Conservation (phyloP, 1,140 invertebrate genomes). For the Orussus abietinus region DNA sequence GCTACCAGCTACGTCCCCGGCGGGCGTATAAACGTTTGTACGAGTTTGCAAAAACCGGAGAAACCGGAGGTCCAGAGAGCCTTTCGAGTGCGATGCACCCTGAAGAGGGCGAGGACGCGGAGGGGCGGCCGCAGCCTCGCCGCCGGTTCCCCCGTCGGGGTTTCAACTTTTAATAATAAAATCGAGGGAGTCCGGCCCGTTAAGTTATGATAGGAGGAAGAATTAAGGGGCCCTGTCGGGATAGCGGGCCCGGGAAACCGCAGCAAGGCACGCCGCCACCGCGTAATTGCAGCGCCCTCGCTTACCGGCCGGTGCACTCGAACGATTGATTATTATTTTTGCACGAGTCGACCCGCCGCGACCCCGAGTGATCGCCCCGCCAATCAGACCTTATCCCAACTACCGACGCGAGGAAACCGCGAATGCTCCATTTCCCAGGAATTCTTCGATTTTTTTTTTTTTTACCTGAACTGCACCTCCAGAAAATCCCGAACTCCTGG, state of each 20-base stretch:
- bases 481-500: too few relatives aligned
- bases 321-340: slow-evolving; percentile 45
- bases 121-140: slow-evolving; percentile 16
- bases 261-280: slow-evolving; percentile 48
- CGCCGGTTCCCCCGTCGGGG: slow-evolving; percentile 42
- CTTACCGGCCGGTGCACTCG: slow-evolving; percentile 24
- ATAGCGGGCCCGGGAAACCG: slow-evolving; percentile 32
- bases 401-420: too few relatives aligned
- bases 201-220: slow-evolving; percentile 34
- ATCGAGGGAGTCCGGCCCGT: slow-evolving; percentile 45
- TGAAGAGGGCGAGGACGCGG: slow-evolving; percentile 11
- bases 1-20: slow-evolving; percentile 19
- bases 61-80: slow-evolving; percentile 11
- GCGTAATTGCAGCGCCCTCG: slow-evolving; percentile 43
- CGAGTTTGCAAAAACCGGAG: slow-evolving; percentile 23
- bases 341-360: slow-evolving; percentile 22
- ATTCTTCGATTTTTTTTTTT: too few relatives aligned
- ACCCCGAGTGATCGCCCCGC: slow-evolving; percentile 25
- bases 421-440: too few relatives aligned
- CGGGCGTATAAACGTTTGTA: slow-evolving; percentile 28
- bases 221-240: slow-evolving; percentile 38
- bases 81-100: not conserved
- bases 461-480: too few relatives aligned
- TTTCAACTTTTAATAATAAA: slow-evolving; percentile 53
- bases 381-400: slow-evolving; percentile 8